Percentiles rank a stretch among this genome's conserved stretches.
Evolutionary conservation across 2,113 vertebrate species (phyloP).

Genomic region (Oreochromis niloticus): DNA sequence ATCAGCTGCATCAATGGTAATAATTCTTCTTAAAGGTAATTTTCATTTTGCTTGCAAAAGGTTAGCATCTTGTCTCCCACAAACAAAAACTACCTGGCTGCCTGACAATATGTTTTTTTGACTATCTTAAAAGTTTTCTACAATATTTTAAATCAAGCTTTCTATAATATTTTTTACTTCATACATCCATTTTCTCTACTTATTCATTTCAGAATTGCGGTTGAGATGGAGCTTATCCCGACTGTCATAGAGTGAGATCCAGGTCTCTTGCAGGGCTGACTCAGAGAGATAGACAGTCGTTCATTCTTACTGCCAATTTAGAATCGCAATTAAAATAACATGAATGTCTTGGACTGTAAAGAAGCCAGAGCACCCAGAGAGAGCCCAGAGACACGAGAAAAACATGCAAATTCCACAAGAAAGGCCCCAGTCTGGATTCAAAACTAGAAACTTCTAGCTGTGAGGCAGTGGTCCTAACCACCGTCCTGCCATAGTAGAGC

Average conservation of each 20-base stretch:
- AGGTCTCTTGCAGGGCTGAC: neutral
- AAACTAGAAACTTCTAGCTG: neutral
- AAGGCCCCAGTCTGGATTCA: neutral
- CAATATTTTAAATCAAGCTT: neutral
- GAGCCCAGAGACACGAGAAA: rapidly evolving
- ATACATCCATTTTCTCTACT: neutral
- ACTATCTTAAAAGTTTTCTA: neutral
- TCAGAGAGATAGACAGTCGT: neutral
- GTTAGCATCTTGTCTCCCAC: neutral
- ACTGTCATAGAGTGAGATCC: neutral
- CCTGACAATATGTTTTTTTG: neutral
- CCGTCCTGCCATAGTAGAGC: neutral
- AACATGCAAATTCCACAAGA: neutral
- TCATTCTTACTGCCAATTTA: neutral
- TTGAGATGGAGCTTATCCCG: neutral
- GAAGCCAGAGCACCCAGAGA: neutral
- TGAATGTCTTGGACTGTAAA: neutral
- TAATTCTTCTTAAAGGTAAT: neutral
- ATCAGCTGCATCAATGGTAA: neutral
- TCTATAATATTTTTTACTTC: neutral
- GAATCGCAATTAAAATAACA: neutral
- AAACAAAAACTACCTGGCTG: neutral
- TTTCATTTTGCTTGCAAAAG: neutral
- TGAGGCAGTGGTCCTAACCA: neutral
- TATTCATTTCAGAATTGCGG: neutral